Evolutionary conservation across 2,797 vertebrate species (phyloP), one percentile per base, ranked within the genome.

Genomic region (Lepus oiostolus): DNA sequence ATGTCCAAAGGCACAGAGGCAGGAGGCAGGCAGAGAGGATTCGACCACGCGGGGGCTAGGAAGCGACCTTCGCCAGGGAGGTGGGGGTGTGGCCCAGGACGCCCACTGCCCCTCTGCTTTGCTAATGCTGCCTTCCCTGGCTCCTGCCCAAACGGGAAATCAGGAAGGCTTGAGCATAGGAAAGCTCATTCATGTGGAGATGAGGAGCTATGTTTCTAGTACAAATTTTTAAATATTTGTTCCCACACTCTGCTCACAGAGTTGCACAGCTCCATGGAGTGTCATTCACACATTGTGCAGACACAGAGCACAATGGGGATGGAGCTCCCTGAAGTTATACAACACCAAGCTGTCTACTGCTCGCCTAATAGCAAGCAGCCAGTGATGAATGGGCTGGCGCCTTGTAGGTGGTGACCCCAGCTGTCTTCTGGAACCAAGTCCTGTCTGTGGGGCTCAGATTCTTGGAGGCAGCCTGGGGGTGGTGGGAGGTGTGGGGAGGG

Each of bases 161-260:
- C 30, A 65, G 52, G 58, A 91, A 67, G 42, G 10, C 42, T 65
- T 60, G n/a, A 35, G 88, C 72, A 68, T 63, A 96, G 62, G 80
- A 85, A 87, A 77, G 26, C 65, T 88, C 76, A 67, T 58, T 94
- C 77, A 81, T 67, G 76, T 90, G 38, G 77, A 93, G 87, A 91
- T 65, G 60, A 92, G 58, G 54, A 86, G 63, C 65, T 54, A 21
- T 90, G 96, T 97, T 88, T 93, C 63, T 81, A 70, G 77, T 67
- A 84, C 72, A 90, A 47, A n/a, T 75, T 85, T 83, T 89, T 68
- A 86, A 72, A 83, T 47, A 85, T 93, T 95, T 50, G 42, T 92
- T 93, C 68, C 24, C 42, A 93, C 17, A 50, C 28, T 87, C 70
- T 70, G 83, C 52, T 84, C 81, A 65, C 38, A 47, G 68, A 32